Percentiles rank a stretch among this genome's conserved stretches.
Conservation (phyloP, 1,140 invertebrate genomes). For the Sycophaga agraensis region DNA sequence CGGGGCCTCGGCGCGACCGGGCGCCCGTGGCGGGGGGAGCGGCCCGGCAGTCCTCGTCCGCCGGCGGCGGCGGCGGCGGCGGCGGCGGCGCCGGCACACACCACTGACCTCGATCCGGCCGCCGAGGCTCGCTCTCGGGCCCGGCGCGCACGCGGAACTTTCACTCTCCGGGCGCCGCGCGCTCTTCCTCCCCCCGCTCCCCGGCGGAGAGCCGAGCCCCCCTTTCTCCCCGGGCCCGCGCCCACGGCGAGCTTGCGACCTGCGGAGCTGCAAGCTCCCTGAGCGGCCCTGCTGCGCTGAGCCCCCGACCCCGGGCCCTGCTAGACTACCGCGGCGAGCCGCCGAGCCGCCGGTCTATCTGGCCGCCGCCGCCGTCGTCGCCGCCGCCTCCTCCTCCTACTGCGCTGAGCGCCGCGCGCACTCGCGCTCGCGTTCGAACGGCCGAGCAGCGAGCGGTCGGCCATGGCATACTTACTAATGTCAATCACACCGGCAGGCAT, state of each 20-base stretch:
- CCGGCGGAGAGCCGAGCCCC: not conserved
- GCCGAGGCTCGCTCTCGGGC: slow-evolving; percentile 28
- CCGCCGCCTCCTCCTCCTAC: not conserved
- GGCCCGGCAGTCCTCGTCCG: slow-evolving; percentile 27
- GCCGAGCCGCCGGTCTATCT: not conserved
- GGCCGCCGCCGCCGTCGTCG: not conserved
- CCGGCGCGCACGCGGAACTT: slow-evolving; percentile 44
- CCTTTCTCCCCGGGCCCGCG: not conserved
- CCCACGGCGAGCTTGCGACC: not conserved
- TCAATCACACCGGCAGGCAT: slow-evolving; percentile 53
- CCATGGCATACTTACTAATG: slow-evolving; percentile 60
- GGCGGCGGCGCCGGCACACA: slow-evolving; percentile 44
- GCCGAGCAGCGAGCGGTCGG: slow-evolving; percentile 47
- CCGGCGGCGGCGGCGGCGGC: slow-evolving; percentile 39
- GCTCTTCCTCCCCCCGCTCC: not conserved
- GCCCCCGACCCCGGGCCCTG: not conserved
- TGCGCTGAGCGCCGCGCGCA: not conserved
- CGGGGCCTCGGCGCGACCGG: slow-evolving; percentile 21
- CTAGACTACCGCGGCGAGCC: not conserved
- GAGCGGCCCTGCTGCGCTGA: too few relatives aligned
- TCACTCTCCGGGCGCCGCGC: slow-evolving; percentile 46
- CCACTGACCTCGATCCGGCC: slow-evolving; percentile 54
- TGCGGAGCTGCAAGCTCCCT: too few relatives aligned
- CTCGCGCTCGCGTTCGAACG: not conserved
- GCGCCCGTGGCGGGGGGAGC: not conserved